Evolutionary conservation across 2,888 invertebrate species (phyloP).

Genomic region (Lasius platythorax): DNA sequence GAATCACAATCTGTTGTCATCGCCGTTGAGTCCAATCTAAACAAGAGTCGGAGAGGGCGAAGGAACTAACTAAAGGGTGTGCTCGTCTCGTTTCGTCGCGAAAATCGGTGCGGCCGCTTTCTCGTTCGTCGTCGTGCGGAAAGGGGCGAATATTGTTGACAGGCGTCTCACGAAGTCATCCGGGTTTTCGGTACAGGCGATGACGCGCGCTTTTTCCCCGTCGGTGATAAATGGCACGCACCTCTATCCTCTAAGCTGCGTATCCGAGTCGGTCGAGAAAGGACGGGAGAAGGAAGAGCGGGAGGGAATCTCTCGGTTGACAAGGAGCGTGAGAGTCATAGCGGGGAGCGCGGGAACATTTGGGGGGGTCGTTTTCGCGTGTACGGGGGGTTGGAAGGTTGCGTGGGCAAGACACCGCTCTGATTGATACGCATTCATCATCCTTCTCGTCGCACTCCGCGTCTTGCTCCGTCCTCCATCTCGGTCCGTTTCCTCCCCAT

Average conservation of each 20-base stretch:
- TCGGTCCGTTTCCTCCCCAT: constrained; percentile 9
- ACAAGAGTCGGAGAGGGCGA: constrained; percentile 8
- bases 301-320: constrained; percentile 73
- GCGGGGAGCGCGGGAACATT: constrained; percentile 61
- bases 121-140: constrained; percentile 59
- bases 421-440: constrained; percentile 79
- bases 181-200: constrained; percentile 81
- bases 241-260: constrained; percentile 66
- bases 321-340: constrained; percentile 78
- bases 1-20: neutral
- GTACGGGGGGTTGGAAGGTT: constrained; percentile 57
- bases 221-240: constrained; percentile 85
- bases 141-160: constrained; percentile 82
- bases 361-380: constrained; percentile 63
- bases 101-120: constrained; percentile 50
- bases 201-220: constrained; percentile 84
- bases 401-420: constrained; percentile 80
- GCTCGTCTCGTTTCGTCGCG: constrained; percentile 33
- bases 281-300: constrained; percentile 47
- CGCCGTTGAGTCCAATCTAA: constrained; percentile 2
- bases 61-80: constrained; percentile 16
- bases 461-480: constrained; percentile 22
- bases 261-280: constrained; percentile 73
- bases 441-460: constrained; percentile 46
- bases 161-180: constrained; percentile 85